phyloP scores from a whole-genome alignment of 1,140 invertebrate species.

The Drosophila orena region DNA sequence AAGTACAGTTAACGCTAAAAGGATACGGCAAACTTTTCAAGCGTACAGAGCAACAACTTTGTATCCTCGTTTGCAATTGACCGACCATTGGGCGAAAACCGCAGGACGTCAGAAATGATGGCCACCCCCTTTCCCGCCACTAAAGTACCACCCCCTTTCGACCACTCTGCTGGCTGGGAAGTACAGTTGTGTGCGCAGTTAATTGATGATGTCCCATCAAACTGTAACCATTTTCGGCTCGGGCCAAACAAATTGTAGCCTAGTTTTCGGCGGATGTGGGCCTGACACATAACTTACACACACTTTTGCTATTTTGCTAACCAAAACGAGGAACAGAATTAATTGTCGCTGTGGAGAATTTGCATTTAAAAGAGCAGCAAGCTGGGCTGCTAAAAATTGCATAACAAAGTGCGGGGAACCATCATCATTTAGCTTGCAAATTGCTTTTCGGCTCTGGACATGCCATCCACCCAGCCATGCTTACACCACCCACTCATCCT shows the following conservation, averaged over 20 bases:
- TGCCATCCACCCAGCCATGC: background rate
- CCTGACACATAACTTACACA: background rate
- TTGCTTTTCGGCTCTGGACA: slow-evolving; percentile 50
- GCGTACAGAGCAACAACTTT: slow-evolving; percentile 35
- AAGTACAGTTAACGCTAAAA: slow-evolving; percentile 80
- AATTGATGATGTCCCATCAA: slow-evolving; percentile 55
- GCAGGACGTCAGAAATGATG: slow-evolving; percentile 17
- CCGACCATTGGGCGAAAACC: slow-evolving; percentile 31
- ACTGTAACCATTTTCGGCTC: slow-evolving; percentile 45
- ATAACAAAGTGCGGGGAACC: slow-evolving; percentile 43
- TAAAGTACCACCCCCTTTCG: background rate
- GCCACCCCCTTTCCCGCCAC: background rate
- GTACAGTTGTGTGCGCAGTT: slow-evolving; percentile 54
- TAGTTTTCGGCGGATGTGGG: slow-evolving; percentile 20
- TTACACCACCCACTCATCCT: background rate
- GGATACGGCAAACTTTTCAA: slow-evolving; percentile 71
- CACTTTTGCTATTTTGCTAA: slow-evolving; percentile 2
- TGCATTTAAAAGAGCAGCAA: slow-evolving; percentile 38
- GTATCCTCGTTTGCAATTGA: slow-evolving; percentile 33
- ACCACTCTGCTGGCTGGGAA: slow-evolving; percentile 7
- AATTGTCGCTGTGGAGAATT: slow-evolving; percentile 42
- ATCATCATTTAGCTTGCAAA: slow-evolving; percentile 56
- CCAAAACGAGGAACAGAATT: slow-evolving; percentile 23
- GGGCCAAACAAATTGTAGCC: slow-evolving; percentile 45
- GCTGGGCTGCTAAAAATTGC: slow-evolving; percentile 49